Evolutionary conservation across 1,140 invertebrate genomes (phyloP).

Genomic region (Agrypnia vestita): DNA sequence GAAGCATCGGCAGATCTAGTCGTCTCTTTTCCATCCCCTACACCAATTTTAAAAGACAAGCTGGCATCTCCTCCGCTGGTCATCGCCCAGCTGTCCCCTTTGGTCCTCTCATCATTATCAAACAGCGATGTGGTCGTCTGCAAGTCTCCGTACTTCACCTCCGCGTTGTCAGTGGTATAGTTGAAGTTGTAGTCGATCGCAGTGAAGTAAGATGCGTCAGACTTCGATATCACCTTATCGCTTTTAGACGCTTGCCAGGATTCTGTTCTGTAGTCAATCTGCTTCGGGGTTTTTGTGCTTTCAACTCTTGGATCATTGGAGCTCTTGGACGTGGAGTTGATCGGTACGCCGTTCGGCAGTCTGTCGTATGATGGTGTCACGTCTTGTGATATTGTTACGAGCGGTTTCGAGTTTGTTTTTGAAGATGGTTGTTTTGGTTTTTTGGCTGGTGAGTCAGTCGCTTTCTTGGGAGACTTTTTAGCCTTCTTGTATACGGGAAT

Average conservation of each 20-base stretch:
- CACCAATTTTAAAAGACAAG: conserved; percentile 36
- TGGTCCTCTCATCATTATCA: conserved; percentile 48
- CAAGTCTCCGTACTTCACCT: conserved; percentile 16
- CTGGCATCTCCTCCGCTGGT: conserved; percentile 45
- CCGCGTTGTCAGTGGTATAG: conserved; percentile 18
- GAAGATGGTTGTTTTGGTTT: background rate
- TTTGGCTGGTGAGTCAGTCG: background rate
- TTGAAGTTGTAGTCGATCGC: conserved; percentile 24
- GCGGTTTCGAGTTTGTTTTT: conserved; percentile 40
- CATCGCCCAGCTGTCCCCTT: conserved; percentile 21
- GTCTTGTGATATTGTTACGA: conserved; percentile 36
- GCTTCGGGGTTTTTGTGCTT: conserved; percentile 5
- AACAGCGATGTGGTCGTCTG: conserved; percentile 37
- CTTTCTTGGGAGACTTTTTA: conserved; percentile 31
- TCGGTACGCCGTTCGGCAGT: background rate
- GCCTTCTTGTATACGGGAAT: background rate
- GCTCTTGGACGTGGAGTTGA: conserved; percentile 5
- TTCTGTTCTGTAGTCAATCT: conserved; percentile 1
- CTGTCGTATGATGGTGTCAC: conserved; percentile 26
- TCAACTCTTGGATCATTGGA: background rate
- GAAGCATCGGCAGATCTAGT: conserved; percentile 25
- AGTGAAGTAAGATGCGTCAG: conserved; percentile 20
- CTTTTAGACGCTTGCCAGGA: conserved; percentile 5
- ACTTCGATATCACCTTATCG: background rate
- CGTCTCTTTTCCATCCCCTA: conserved; percentile 41